These are phyloP conservation scores for Polypterus bichir DNA, from an alignment of 2,113 vertebrate genomes.

Conservation along the genomic window DNA sequence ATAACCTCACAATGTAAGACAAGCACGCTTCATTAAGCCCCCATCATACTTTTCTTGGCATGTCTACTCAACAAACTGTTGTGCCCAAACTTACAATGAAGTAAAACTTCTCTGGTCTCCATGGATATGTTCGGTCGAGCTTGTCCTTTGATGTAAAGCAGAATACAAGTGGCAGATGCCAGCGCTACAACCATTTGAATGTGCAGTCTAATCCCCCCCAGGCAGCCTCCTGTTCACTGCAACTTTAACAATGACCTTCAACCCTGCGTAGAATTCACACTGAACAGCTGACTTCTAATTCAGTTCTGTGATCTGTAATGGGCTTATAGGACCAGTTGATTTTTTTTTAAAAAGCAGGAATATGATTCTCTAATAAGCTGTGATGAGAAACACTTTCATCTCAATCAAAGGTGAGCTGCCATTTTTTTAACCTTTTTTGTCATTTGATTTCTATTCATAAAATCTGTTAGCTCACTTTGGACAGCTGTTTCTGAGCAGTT, in stretches of 20 bases:
- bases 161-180: constrained; percentile 39
- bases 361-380: no score
- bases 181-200: constrained; percentile 31
- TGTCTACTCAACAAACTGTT: not conserved
- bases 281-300: constrained; percentile 63
- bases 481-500: no score
- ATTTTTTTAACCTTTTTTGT: no score
- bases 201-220: constrained; percentile 39
- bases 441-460: no score
- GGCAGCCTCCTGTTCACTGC: constrained; percentile 35
- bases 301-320: constrained; percentile 25
- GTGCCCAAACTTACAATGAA: constrained; percentile 61
- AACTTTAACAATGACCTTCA: constrained; percentile 45
- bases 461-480: no score
- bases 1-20: not conserved
- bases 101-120: constrained; percentile 67
- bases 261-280: constrained; percentile 17
- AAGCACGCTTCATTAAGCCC: not conserved
- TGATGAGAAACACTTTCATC: no score
- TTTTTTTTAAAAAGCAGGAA: no score
- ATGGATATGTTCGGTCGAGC: constrained; percentile 48
- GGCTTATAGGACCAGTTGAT: constrained; percentile 19
- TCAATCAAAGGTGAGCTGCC: no score
- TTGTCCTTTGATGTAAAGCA: constrained; percentile 33
- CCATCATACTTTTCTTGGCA: not conserved